Conservation (phyloP, 2,113 vertebrate genomes). For the Prietella phreatophila region DNA sequence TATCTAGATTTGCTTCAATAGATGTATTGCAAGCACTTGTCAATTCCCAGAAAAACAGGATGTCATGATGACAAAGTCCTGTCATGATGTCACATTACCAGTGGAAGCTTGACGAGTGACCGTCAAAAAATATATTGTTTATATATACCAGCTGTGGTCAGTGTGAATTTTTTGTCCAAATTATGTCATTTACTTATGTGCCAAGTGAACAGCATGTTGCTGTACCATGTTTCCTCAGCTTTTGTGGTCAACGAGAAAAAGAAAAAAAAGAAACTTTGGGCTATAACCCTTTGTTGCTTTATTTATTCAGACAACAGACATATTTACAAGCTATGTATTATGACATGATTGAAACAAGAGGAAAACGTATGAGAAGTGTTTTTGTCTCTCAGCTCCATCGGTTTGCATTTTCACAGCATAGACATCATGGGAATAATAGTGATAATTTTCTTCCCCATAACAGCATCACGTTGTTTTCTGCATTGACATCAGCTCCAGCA, state of each 20-base stretch:
- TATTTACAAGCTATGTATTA: constrained; percentile 4
- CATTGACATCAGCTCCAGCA: constrained; percentile 12
- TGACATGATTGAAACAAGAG: constrained; percentile 7
- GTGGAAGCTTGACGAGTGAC: constrained; percentile 57
- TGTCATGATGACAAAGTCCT: constrained; percentile 41
- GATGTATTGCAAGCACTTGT: constrained; percentile 68
- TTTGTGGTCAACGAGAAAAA: constrained; percentile 26
- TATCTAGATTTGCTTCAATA: constrained; percentile 69
- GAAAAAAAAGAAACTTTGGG: constrained; percentile 2
- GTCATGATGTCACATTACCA: constrained; percentile 50
- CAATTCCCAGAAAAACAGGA: constrained; percentile 56
- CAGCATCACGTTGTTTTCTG: constrained; percentile 14
- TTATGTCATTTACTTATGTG: constrained; percentile 56
- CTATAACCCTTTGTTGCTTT: constrained; percentile 26
- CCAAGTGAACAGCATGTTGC: constrained; percentile 60
- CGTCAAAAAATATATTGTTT: constrained; percentile 47
- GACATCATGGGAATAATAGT: not conserved
- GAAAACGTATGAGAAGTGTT: not conserved
- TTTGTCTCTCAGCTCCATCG: not conserved
- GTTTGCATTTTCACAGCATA: constrained; percentile 7
- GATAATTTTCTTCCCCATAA: constrained; percentile 20
- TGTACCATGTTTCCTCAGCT: constrained; percentile 37
- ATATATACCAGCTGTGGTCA: constrained; percentile 60
- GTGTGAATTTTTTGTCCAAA: constrained; percentile 46
- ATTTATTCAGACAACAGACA: constrained; percentile 13